Conservation (phyloP, 2,888 invertebrate genomes). For the Cephalotes varians region DNA sequence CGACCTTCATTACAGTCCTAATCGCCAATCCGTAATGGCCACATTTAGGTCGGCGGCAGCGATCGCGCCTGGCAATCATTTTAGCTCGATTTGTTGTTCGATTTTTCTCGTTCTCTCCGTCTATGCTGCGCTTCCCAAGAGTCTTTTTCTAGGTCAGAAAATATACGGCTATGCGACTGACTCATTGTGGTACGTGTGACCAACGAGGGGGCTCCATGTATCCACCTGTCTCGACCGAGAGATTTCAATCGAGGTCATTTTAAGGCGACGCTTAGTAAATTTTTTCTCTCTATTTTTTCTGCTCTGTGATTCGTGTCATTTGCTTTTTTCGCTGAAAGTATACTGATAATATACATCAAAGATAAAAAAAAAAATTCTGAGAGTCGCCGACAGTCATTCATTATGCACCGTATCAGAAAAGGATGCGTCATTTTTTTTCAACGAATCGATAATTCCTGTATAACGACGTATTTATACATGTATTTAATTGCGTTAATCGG, state of each 20-base stretch:
- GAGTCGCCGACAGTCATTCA: neutral
- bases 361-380: neutral
- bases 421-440: conserved; percentile 42
- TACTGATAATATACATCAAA: neutral
- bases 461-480: neutral
- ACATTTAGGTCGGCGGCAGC: conserved; percentile 59
- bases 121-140: conserved; percentile 37
- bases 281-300: neutral
- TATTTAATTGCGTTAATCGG: neutral
- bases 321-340: neutral
- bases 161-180: conserved; percentile 71
- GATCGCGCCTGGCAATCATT: conserved; percentile 52
- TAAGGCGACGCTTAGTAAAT: conserved; percentile 26
- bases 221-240: conserved; percentile 27
- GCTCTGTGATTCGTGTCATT: neutral
- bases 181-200: conserved; percentile 51
- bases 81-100: conserved; percentile 59
- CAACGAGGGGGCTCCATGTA: conserved; percentile 28
- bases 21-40: conserved; percentile 74
- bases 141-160: conserved; percentile 75
- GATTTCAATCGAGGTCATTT: conserved; percentile 52
- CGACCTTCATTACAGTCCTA: conserved; percentile 67
- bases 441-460: conserved; percentile 32
- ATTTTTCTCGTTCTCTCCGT: conserved; percentile 39
- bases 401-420: neutral